Base-by-base conservation (phyloP, 2,888 invertebrate genomes). In the Pyrrhia umbra region DNA sequence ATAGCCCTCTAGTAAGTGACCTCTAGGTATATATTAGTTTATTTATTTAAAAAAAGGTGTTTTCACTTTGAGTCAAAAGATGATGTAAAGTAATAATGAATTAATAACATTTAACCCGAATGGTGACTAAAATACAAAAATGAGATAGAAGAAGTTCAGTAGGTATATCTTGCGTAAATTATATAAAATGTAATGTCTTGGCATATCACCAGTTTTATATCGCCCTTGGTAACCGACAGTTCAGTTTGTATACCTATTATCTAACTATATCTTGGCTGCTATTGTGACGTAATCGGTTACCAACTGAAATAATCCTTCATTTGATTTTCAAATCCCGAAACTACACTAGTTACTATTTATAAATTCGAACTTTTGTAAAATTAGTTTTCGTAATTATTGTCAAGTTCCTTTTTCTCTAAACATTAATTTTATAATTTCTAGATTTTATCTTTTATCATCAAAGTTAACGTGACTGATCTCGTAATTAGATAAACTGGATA, bases 121-220 rank as follows among this genome's bases (percentile, higher is more conserved):
- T 39, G 13, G 18, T 51, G 18, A 25, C 42, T 47, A n/a, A 30
- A 57, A 42, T 23, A 52, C 18, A 23, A 37, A 8, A 10, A 43
- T n/a, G 8, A 69, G 49, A 69, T 43, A 37, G 37, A 34, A 43
- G 15, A 21, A 50, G 20, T 47, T 45, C 43, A 54, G 16, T 39
- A 58, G 56, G 45, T 37, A 67, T 72, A 65, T 39, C 55, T 77
- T 69, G 25, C 52, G 59, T 58, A 58, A 66, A 34, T 66, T 39
- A 63, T 64, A 60, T 67, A 59, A 64, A 75, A 75, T 60, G 20
- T 51, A 62, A 66, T 77, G 51, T 21, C 51, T 80, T 80, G 80
- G 79, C 79, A 77, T 77, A 65, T 46, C 59, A 77, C 75, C 80
- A 79, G 78, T 67, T 70, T 64, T 65, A 58, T 70, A 62, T 47